phyloP scores from a whole-genome alignment of 2,797 vertebrate species.

The Enteromius paludinosus region DNA sequence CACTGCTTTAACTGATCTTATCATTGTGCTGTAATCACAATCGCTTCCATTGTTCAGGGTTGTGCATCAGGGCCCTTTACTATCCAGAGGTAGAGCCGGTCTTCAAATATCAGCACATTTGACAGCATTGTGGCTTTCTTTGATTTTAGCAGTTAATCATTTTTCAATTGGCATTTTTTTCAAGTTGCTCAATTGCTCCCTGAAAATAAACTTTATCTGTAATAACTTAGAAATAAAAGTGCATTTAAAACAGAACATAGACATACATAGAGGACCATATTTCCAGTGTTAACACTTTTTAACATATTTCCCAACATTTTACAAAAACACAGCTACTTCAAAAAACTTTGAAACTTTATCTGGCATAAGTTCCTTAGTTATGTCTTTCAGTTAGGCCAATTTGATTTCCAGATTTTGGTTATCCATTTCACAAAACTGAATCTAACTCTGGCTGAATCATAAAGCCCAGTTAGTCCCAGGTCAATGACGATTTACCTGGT shows the following conservation, averaged over 20 bases:
- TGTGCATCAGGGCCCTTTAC: slow-evolving; percentile 47
- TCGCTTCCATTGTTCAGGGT: slow-evolving; percentile 46
- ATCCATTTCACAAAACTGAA: background rate
- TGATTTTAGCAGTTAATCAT: background rate
- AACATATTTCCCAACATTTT: background rate
- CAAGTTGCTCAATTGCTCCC: background rate
- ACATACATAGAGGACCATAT: too few relatives aligned
- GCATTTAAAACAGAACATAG: too few relatives aligned
- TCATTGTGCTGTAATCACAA: slow-evolving; percentile 70
- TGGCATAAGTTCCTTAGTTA: background rate
- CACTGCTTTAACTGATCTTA: slow-evolving; percentile 72
- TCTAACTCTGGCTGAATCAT: background rate
- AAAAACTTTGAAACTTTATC: too few relatives aligned
- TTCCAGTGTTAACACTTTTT: too few relatives aligned
- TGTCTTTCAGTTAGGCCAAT: background rate
- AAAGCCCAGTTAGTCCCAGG: slow-evolving; percentile 21
- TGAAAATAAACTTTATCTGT: background rate
- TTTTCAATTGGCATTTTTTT: background rate
- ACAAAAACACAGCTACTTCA: background rate
- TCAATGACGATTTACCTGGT: slow-evolving; percentile 23
- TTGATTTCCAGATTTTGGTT: background rate
- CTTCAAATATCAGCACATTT: slow-evolving; percentile 37
- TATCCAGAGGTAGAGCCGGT: slow-evolving; percentile 15
- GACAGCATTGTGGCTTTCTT: background rate
- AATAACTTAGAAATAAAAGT: background rate